A percentile compares a stretch with the other conserved stretches of the same genome.
Evolutionary conservation across 2,113 vertebrate genomes (phyloP).

Genomic region (Tringa solitaria): DNA sequence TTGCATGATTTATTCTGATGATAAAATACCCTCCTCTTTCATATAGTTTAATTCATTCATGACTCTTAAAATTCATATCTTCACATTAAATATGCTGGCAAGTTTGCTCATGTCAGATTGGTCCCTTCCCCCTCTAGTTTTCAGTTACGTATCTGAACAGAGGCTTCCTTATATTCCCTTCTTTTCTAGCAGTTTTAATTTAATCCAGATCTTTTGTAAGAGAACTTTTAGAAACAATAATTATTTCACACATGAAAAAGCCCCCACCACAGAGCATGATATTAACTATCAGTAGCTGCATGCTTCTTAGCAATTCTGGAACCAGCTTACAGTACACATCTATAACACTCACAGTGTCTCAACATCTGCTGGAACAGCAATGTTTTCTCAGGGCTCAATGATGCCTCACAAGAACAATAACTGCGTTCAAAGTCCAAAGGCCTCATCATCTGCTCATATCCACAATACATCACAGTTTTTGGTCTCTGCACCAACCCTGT

Average conservation of each 20-base stretch:
- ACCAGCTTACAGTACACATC: background rate
- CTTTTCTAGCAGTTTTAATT: constrained; percentile 13
- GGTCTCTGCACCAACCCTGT: background rate
- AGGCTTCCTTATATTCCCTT: background rate
- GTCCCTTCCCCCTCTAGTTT: background rate
- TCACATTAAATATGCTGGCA: constrained; percentile 1
- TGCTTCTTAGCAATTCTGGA: background rate
- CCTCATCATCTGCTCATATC: background rate
- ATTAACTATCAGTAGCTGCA: background rate
- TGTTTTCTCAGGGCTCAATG: background rate
- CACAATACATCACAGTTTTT: background rate
- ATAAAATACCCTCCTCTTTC: constrained; percentile 45
- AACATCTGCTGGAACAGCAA: background rate
- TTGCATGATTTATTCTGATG: constrained; percentile 44
- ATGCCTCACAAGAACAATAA: background rate
- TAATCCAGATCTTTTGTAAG: background rate
- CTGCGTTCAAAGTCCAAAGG: background rate
- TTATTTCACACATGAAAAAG: background rate
- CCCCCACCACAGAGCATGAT: background rate
- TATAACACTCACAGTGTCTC: background rate
- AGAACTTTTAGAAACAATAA: background rate
- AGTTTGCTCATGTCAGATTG: constrained; percentile 5
- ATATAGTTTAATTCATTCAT: constrained; percentile 28
- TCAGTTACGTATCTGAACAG: background rate
- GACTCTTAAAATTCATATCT: constrained; percentile 36